These are phyloP conservation scores for Trichomalopsis sarcophagae DNA, from an alignment of 1,140 invertebrate species.

Conservation along the genomic window DNA sequence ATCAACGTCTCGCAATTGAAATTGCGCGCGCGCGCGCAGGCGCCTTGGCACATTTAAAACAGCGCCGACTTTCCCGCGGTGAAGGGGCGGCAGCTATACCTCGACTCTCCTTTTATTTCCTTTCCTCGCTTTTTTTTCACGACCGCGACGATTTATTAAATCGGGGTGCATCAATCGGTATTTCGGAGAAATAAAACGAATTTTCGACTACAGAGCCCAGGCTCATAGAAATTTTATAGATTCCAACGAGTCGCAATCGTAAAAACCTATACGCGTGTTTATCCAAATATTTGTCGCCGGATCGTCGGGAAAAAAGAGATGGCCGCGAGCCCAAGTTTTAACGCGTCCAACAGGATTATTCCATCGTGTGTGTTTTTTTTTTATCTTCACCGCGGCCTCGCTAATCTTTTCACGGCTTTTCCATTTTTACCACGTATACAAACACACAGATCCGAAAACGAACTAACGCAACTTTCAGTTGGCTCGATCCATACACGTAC, in stretches of 20 bases:
- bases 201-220: too few species aligned
- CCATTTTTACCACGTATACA: too few species aligned
- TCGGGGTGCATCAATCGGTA: too few species aligned
- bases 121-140: neutral
- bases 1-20: slow-evolving; percentile 61
- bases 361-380: neutral
- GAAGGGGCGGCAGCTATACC: neutral
- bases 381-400: neutral
- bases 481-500: neutral
- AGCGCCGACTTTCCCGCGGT: neutral
- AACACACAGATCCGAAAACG: too few species aligned
- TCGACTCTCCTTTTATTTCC: neutral
- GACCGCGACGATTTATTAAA: too few species aligned
- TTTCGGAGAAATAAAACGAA: too few species aligned
- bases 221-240: too few species aligned
- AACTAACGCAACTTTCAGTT: neutral
- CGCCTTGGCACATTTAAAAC: slow-evolving; percentile 46
- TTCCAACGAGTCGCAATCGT: too few species aligned
- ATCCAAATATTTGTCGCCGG: neutral
- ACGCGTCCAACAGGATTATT: neutral
- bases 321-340: too few species aligned
- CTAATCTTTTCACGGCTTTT: too few species aligned
- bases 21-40: slow-evolving; percentile 52
- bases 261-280: neutral
- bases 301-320: neutral